Percentiles rank a stretch among this genome's conserved stretches.
Evolutionary conservation across 2,888 invertebrate species (phyloP).

Genomic region (Nasonovia ribisnigri): DNA sequence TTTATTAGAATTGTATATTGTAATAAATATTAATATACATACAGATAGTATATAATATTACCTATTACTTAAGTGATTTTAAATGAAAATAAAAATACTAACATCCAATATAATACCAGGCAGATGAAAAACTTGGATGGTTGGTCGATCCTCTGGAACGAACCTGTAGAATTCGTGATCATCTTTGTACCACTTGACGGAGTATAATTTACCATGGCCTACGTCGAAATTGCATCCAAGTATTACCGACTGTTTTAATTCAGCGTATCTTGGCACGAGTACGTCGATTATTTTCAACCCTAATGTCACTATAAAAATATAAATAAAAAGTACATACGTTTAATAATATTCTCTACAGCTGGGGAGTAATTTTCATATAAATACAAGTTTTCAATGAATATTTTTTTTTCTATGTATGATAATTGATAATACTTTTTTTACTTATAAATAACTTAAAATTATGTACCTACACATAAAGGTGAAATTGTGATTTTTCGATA

Average conservation of each 20-base stretch:
- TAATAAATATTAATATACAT: not conserved
- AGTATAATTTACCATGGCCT: constrained; percentile 67
- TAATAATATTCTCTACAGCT: too few relatives aligned
- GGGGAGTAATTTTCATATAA: not conserved
- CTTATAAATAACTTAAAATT: too few relatives aligned
- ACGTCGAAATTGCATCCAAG: constrained; percentile 67
- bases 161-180: constrained; percentile 68
- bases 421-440: too few relatives aligned
- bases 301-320: constrained; percentile 65
- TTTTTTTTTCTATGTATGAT: not conserved
- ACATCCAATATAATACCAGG: constrained; percentile 67
- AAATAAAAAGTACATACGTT: too few relatives aligned
- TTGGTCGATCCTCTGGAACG: constrained; percentile 67
- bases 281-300: constrained; percentile 67
- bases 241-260: constrained; percentile 66
- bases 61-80: not conserved
- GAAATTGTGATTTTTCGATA: too few relatives aligned
- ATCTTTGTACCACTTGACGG: constrained; percentile 69
- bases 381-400: not conserved
- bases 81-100: constrained; percentile 65
- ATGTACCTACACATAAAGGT: too few relatives aligned
- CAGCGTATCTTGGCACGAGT: constrained; percentile 67
- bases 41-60: not conserved
- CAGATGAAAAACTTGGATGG: constrained; percentile 67
- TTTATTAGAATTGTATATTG: not conserved